Evolutionary conservation across 1,140 invertebrate species (phyloP).

Genomic region (Atopsyche davidsoni): DNA sequence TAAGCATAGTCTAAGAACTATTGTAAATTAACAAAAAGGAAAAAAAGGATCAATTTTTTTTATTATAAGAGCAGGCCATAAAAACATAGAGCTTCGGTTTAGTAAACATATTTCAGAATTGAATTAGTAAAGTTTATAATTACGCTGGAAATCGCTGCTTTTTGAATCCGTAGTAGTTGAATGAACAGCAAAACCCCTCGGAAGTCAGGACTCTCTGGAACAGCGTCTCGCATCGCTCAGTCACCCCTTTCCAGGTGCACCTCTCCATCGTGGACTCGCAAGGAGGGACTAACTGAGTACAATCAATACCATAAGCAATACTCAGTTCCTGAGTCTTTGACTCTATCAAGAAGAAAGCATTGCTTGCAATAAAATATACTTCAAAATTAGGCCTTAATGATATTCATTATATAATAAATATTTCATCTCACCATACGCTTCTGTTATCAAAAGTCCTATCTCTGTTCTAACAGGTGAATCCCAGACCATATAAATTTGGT

Average conservation of each 20-base stretch:
- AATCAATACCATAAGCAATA: too few relatives aligned
- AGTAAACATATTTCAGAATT: neutral
- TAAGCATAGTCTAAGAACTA: neutral
- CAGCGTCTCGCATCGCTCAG: constrained; percentile 50
- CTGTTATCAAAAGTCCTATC: too few relatives aligned
- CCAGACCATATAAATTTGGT: too few relatives aligned
- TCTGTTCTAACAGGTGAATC: too few relatives aligned
- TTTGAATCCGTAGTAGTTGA: constrained; percentile 53
- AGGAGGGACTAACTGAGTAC: constrained; percentile 38
- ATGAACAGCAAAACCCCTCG: constrained; percentile 57
- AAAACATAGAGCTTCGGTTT: neutral
- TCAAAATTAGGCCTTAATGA: too few relatives aligned
- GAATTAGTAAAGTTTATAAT: neutral
- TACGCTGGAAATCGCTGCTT: constrained; percentile 38
- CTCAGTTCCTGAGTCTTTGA: too few relatives aligned
- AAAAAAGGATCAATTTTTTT: neutral
- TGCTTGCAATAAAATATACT: too few relatives aligned
- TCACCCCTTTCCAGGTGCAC: constrained; percentile 60
- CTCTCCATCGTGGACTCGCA: constrained; percentile 50
- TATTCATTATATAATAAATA: too few relatives aligned
- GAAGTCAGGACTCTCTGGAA: constrained; percentile 52
- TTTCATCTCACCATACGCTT: too few relatives aligned
- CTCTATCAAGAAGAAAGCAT: too few relatives aligned
- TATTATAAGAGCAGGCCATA: neutral
- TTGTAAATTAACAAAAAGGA: neutral